phyloP scores from a whole-genome alignment of 2,113 vertebrate species.

The Pholis gunnellus region DNA sequence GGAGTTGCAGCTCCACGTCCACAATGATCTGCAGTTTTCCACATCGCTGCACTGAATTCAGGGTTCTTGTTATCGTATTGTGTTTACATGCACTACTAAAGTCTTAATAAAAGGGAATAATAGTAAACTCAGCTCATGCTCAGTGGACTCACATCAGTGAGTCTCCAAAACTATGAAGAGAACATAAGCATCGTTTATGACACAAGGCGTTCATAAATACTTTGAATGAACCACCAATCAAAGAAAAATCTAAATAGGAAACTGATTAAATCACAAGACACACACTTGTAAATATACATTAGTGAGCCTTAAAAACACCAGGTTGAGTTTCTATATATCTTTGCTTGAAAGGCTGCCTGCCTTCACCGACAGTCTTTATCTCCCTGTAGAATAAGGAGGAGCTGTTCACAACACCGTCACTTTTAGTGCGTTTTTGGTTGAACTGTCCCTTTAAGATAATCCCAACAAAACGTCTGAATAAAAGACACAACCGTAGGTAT shows the following conservation, averaged over 20 bases:
- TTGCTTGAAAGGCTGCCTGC: background rate
- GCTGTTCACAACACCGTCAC: background rate
- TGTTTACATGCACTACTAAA: constrained; percentile 57
- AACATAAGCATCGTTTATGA: background rate
- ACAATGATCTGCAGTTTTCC: background rate
- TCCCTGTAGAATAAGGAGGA: background rate
- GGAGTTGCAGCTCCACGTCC: background rate
- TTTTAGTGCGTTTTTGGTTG: background rate
- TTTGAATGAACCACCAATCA: background rate
- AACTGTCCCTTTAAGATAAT: background rate
- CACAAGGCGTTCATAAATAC: background rate
- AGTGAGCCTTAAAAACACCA: background rate
- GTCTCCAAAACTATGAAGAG: background rate
- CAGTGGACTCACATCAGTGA: background rate
- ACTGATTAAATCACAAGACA: background rate
- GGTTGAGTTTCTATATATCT: background rate
- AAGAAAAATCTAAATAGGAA: background rate
- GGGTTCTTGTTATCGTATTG: constrained; percentile 8
- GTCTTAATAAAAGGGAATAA: constrained; percentile 40
- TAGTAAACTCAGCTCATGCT: background rate
- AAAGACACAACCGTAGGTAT: constrained; percentile 19
- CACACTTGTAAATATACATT: background rate
- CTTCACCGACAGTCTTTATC: too few species aligned
- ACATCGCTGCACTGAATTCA: background rate
- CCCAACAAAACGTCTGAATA: background rate